Percentiles rank a stretch among this genome's conserved stretches.
phyloP scores from a whole-genome alignment of 1,140 invertebrate genomes.

The Atta colombica region DNA sequence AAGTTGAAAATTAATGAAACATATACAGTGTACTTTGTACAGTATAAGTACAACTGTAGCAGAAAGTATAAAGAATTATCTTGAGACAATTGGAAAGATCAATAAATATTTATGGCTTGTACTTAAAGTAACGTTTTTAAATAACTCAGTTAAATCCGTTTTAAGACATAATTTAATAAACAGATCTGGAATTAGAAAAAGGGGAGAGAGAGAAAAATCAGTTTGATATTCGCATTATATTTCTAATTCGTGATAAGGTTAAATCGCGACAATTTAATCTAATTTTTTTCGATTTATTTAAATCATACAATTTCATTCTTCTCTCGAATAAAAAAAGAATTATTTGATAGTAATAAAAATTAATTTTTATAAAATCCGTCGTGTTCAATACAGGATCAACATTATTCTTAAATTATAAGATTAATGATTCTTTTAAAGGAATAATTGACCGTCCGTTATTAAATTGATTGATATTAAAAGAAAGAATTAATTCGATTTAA shows the following conservation, averaged over 20 bases:
- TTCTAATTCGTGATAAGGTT: neutral
- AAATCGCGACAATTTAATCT: neutral
- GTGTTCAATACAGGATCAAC: neutral
- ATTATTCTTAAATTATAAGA: neutral
- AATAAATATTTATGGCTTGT: neutral
- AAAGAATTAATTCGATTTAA: neutral
- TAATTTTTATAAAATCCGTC: neutral
- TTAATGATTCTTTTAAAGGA: neutral
- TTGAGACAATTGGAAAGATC: neutral
- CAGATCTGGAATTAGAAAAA: neutral
- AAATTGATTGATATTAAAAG: neutral
- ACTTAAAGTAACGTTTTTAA: neutral
- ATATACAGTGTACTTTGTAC: neutral
- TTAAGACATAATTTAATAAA: neutral
- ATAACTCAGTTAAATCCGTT: neutral
- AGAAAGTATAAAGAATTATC: neutral
- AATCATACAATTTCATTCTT: neutral
- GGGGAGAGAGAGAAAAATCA: neutral
- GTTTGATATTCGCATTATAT: neutral
- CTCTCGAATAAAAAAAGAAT: neutral
- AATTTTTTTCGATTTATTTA: neutral
- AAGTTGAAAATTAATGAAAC: constrained; percentile 40
- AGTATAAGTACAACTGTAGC: neutral
- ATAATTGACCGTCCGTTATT: neutral
- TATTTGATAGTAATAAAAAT: neutral